Evolutionary conservation across 2,797 vertebrate species (phyloP), one percentile per base, ranked within the genome.

Genomic region (Peromyscus eremicus): DNA sequence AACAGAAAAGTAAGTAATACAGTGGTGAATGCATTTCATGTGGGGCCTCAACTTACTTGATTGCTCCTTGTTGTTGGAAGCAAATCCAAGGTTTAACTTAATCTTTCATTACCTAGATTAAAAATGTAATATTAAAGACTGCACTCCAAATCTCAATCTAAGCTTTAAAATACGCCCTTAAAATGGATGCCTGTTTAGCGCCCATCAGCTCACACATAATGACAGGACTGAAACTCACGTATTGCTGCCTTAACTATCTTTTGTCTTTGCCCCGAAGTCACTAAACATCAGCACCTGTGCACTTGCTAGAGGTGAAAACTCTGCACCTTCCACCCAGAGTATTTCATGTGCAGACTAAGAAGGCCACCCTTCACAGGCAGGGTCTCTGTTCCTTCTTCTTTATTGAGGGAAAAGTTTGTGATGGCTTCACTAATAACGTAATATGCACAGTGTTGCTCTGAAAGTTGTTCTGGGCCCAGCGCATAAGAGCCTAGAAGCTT

Each of bases 21-120:
- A 25, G 7, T 1, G 1, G n/a, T 23, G 70, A 89, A 46, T 79
- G 92, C 10, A 57, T 84, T 87, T 92, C 76, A 60, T 12, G 32
- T 77, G 29, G 9, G 16, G 40, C 19, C 75, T 82, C 87, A 73
- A 43, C 46, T 93, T 92, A 62, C 79, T 49, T 92, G 55, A 46
- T 66, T 71, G 37, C 27, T 87, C 29, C 37, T 29, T 83, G 40
- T 75, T 64, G 3, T 81, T 57, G 43, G 87, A 89, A 94, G 49
- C 46, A 95, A 95, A 64, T 25, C 49, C 84, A 95, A 92, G 25
- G 55, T 77, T 82, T 82, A 81, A 83, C n/a, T 66, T 57, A 76
- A 76, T 77, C 11, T n/a, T 46, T 84, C 1, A 43, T 49, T 81
- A 64, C 2, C 16, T 84, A 92, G 6, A 79, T 92, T 84, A 76